Base-by-base conservation (phyloP, 2,888 invertebrate species). In the Rotaria macrura region DNA sequence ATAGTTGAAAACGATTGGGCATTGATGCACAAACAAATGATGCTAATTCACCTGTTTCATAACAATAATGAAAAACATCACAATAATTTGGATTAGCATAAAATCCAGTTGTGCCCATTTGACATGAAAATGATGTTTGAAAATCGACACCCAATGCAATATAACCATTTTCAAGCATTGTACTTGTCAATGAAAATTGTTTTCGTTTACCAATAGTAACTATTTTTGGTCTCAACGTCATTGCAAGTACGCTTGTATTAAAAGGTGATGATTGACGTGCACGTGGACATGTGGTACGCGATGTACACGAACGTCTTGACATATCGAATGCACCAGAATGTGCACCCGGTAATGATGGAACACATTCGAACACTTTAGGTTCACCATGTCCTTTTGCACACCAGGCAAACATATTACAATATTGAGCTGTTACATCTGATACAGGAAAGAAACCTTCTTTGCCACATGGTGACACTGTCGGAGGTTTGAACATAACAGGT, bases 11-110 rank as follows among this genome's bases (percentile, higher is more conserved):
- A 23, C 79, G 40, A 84, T 85, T 85, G 25, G 85, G 85, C 85
- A 85, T 85, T 0, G 86, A 86, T 23, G 86, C 85, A 85, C 86
- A 86, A 54, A 86, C 83, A 85, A 85, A 85, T 23, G 86, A 85
- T 49, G 85, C 40, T 38, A 85, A 85, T 57, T 86, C 85, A 54
- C 85, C 86, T 49, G 85, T 85, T 55, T 65, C 84, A 52, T 85
- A 86, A 47, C 86, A 86, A 43, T 86, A 86, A 72, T 86, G 86
- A 65, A 86, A 86, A 72, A 86, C 83, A 54, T 86, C 86, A 84
- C 86, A 86, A 85, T 52, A 86, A 20, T 86, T 85, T 43, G 83
- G 65, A 72, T 86, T 85, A 0, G 86, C 38, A 83, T 86, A 54
- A 34, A 84, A 86, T 29, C 86, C 86, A 3, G 84, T 72, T 43